Evolutionary conservation across 1,140 invertebrate genomes (phyloP).

Genomic region (Lasaia peninsularis): DNA sequence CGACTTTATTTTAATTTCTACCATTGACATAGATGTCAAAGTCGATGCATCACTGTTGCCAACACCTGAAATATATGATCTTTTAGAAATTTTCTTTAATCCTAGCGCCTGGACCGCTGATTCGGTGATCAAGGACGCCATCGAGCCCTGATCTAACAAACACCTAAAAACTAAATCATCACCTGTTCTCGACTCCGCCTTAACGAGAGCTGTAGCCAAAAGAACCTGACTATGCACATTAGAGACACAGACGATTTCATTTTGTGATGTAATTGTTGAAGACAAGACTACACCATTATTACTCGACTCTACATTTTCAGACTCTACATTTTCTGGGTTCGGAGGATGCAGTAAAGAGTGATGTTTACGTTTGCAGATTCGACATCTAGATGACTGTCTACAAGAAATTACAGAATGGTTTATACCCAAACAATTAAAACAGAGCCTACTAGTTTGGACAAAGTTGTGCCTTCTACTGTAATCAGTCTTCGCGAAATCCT

Average conservation of each 20-base stretch:
- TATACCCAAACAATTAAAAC: slow-evolving; percentile 30
- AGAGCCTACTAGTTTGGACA: slow-evolving; percentile 21
- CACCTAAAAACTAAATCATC: slow-evolving; percentile 15
- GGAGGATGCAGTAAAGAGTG: slow-evolving; percentile 22
- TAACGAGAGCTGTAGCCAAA: slow-evolving; percentile 31
- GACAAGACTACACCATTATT: slow-evolving; percentile 17
- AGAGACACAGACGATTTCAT: slow-evolving; percentile 17
- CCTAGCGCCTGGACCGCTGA: slow-evolving; percentile 22
- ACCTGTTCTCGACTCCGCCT: slow-evolving; percentile 17
- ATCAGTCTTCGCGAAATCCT: slow-evolving; percentile 23
- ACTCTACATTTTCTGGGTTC: neutral
- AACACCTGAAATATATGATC: slow-evolving; percentile 20
- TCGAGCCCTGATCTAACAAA: slow-evolving; percentile 33
- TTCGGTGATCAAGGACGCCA: slow-evolving; percentile 30
- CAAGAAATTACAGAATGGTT: slow-evolving; percentile 28
- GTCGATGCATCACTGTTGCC: slow-evolving; percentile 17
- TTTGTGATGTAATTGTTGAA: slow-evolving; percentile 16
- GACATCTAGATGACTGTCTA: slow-evolving; percentile 18
- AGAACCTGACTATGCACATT: slow-evolving; percentile 25
- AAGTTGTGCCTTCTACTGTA: slow-evolving; percentile 22
- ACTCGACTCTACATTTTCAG: neutral
- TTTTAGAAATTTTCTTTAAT: slow-evolving; percentile 14
- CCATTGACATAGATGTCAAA: slow-evolving; percentile 23
- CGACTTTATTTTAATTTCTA: slow-evolving; percentile 23
- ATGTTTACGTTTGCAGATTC: slow-evolving; percentile 21